phyloP scores from a whole-genome alignment of 1,140 invertebrate genomes.

The Oedothorax gibbosus region DNA sequence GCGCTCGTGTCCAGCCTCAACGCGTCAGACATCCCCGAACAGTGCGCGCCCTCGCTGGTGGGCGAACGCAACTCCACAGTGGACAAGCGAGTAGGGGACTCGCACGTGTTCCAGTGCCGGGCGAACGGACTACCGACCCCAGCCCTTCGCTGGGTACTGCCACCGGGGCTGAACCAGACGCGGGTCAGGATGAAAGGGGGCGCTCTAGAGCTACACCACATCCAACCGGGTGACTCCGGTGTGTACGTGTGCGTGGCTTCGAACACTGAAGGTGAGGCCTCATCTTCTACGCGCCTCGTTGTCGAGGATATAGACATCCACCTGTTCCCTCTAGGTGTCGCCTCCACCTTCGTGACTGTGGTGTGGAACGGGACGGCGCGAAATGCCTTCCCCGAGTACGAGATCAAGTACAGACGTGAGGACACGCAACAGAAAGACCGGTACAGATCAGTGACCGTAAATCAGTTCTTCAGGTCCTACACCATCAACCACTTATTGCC shows the following conservation, averaged over 20 bases:
- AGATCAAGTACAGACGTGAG: conserved; percentile 66
- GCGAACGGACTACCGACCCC: conserved; percentile 69
- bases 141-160: conserved; percentile 69
- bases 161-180: conserved; percentile 67
- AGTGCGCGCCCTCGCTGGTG: conserved; percentile 67
- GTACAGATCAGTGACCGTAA: conserved; percentile 60
- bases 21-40: conserved; percentile 63
- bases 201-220: conserved; percentile 67
- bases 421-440: not conserved
- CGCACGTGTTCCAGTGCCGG: conserved; percentile 69
- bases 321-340: conserved; percentile 66
- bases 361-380: conserved; percentile 70
- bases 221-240: conserved; percentile 65
- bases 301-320: conserved; percentile 69
- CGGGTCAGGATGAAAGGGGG: conserved; percentile 66
- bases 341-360: conserved; percentile 69
- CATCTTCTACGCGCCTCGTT: conserved; percentile 63
- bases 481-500: conserved; percentile 70
- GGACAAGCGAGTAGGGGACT: conserved; percentile 68
- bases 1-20: conserved; percentile 66
- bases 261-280: conserved; percentile 62
- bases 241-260: conserved; percentile 66
- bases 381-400: conserved; percentile 67
- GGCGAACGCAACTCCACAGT: conserved; percentile 66
- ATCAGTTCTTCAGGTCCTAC: conserved; percentile 66